These are phyloP conservation scores for Leucania comma DNA, from an alignment of 2,888 invertebrate genomes.

Conservation along the genomic window DNA sequence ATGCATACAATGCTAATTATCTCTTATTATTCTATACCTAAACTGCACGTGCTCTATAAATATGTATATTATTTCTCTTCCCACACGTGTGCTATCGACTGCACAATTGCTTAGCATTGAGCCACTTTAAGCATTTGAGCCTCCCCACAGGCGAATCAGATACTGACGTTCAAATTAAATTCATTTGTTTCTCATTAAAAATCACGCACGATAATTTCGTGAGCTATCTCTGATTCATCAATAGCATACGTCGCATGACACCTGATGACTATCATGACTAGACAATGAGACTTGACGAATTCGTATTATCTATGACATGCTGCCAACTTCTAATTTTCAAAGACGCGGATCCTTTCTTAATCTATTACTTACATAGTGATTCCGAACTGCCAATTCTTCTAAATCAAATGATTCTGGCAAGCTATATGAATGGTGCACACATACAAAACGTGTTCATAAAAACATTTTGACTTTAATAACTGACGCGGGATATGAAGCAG, in stretches of 20 bases:
- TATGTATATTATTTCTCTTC: slow-evolving; percentile 48
- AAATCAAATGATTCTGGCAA: slow-evolving; percentile 16
- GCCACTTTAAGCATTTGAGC: slow-evolving; percentile 27
- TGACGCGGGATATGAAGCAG: slow-evolving; percentile 26
- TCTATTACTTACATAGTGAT: slow-evolving; percentile 1
- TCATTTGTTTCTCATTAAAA: slow-evolving; percentile 46
- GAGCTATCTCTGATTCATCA: slow-evolving; percentile 53
- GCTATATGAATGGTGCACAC: slow-evolving; percentile 8
- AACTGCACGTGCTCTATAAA: slow-evolving; percentile 52
- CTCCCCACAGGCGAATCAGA: slow-evolving; percentile 58
- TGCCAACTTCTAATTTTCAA: slow-evolving; percentile 34
- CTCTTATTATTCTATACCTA: slow-evolving; percentile 46
- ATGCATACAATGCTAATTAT: slow-evolving; percentile 60
- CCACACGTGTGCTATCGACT: slow-evolving; percentile 54
- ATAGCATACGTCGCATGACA: slow-evolving; percentile 32
- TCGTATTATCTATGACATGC: slow-evolving; percentile 9
- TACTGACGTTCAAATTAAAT: slow-evolving; percentile 48
- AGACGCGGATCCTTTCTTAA: background rate
- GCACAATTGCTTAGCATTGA: slow-evolving; percentile 62
- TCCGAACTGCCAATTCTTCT: slow-evolving; percentile 30
- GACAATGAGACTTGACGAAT: slow-evolving; percentile 37
- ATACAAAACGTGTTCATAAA: slow-evolving; percentile 1
- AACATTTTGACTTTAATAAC: background rate
- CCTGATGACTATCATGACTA: slow-evolving; percentile 1
- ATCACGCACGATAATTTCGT: slow-evolving; percentile 45